Evolutionary conservation across 1,140 invertebrate genomes (phyloP), one percentile per base, ranked within the genome.

Genomic region (Ruditapes philippinarum): DNA sequence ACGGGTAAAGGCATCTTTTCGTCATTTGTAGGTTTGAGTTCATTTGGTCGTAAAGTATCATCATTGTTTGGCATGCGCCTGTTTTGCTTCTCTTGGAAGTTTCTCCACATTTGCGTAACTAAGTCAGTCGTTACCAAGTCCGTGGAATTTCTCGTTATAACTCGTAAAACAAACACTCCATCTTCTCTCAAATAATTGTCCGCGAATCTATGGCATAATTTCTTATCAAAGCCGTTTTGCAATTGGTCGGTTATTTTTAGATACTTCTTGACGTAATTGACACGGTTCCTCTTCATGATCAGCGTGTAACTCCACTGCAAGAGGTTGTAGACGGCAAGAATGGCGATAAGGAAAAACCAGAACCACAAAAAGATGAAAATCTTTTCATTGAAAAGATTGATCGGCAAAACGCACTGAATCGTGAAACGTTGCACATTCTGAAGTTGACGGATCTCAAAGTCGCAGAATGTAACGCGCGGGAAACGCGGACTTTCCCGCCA

Each of bases 301-400:
- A 89, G 65, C 19, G 88, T n/a, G 31, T 90, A 88, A 14, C 92
- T 19, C 93, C 94, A 95, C 17, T 79, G 65, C 19, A 91, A 68
- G 22, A 82, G n/a, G 36, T 82, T 89, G 51, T 62, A 70, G 70
- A 57, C 40, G 38, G 89, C 89, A 2, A 92, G 28, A 9, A 89
- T 74, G 0, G 86, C 79, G 14, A 94, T 76, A 2, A 93, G 73
- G n/a, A 89, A 80, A 11, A 94, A 87, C 93, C 93, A 94, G 57
- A 94, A 93, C 94, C 93, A 95, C 7, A 95, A 51, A 45, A 93
- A 91, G 11, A 93, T 91, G 74, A 92, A 95, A 38, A 96, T 96
- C 91, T 96, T 96, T 91, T 96, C 96, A 89, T 96, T 96, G 91
- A 96, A 96, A 22, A 96, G 91, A 88, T 96, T 96, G 80, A 96